These are phyloP conservation scores for Pogoniulus pusillus DNA, from an alignment of 2,797 vertebrate species.

Conservation along the genomic window DNA sequence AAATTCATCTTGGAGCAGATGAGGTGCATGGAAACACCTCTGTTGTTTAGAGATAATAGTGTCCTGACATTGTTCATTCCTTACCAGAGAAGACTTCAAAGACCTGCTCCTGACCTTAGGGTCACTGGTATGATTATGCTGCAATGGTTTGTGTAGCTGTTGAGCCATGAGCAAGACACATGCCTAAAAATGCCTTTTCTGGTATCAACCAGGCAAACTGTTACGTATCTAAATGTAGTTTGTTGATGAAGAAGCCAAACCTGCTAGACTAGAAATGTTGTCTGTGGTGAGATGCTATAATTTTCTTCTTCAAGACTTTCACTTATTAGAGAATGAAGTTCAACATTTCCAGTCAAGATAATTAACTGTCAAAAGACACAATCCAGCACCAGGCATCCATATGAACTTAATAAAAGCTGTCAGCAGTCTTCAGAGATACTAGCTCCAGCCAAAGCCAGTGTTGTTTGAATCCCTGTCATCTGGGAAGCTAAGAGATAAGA, in stretches of 20 bases:
- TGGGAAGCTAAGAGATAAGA: neutral
- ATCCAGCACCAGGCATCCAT: neutral
- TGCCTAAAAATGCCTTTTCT: neutral
- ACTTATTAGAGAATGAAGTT: neutral
- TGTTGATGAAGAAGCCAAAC: neutral
- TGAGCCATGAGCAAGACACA: neutral
- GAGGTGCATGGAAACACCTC: neutral
- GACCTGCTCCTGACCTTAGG: neutral
- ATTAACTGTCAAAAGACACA: neutral
- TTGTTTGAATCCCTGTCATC: neutral
- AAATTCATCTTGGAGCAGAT: neutral
- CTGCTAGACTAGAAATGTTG: neutral
- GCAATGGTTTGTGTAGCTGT: neutral
- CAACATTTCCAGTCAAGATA: neutral
- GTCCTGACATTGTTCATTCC: neutral
- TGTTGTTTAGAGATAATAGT: neutral
- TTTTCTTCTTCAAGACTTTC: neutral
- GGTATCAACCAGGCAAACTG: neutral
- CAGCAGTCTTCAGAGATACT: neutral
- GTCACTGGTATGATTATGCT: neutral
- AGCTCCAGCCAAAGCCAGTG: accelerated
- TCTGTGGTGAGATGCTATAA: neutral
- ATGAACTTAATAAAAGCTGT: neutral
- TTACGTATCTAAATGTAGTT: neutral
- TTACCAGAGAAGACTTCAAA: neutral